phyloP scores from a whole-genome alignment of 2,888 invertebrate genomes.

The Pycnomerus fuliginosus region DNA sequence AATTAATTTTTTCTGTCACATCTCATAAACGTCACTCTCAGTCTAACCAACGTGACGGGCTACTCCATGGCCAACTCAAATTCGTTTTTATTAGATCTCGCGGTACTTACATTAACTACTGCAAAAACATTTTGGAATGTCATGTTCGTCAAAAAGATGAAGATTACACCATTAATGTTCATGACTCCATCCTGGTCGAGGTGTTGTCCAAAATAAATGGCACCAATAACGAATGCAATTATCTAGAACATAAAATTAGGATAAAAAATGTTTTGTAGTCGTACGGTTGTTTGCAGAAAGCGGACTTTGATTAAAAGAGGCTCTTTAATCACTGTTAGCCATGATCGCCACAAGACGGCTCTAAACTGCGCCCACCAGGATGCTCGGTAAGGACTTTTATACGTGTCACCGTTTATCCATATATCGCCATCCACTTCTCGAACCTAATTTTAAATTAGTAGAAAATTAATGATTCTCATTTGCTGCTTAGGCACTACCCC shows the following conservation, averaged over 20 bases:
- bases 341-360: slow-evolving; percentile 88
- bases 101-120: slow-evolving; percentile 77
- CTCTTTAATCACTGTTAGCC: slow-evolving; percentile 85
- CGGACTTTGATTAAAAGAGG: slow-evolving; percentile 88
- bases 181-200: slow-evolving; percentile 85
- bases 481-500: background rate
- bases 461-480: slow-evolving; percentile 3
- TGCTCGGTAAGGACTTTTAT: slow-evolving; percentile 69
- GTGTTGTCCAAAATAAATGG: slow-evolving; percentile 82
- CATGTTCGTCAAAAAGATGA: slow-evolving; percentile 87
- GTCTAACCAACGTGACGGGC: background rate
- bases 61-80: no score
- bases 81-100: no score
- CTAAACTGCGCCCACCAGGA: slow-evolving; percentile 86
- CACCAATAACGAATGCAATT: slow-evolving; percentile 82
- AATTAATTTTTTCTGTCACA: no score
- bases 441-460: background rate
- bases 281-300: slow-evolving; percentile 83
- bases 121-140: slow-evolving; percentile 95
- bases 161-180: slow-evolving; percentile 92
- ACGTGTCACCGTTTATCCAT: slow-evolving; percentile 35
- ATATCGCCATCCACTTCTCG: slow-evolving; percentile 29
- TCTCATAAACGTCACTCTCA: background rate
- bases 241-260: slow-evolving; percentile 60
- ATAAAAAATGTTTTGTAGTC: slow-evolving; percentile 37